Conservation (phyloP, 2,797 vertebrate species). For the Pantherophis alleghaniensis region DNA sequence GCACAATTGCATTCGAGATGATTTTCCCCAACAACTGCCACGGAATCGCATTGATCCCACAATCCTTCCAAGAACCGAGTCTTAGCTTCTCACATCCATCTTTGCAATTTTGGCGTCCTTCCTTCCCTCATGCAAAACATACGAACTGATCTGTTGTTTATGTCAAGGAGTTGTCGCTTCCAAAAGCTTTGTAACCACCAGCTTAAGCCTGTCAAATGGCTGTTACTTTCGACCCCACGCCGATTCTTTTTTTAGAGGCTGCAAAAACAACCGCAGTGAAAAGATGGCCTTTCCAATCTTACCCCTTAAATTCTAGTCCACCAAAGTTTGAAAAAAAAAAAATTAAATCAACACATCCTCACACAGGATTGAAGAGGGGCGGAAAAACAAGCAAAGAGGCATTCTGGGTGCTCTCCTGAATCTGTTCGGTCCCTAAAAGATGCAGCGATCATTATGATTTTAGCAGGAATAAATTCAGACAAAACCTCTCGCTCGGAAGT, state of each 20-base stretch:
- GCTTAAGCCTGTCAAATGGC: neutral
- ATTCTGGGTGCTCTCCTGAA: neutral
- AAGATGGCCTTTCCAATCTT: no score
- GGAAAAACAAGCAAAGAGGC: neutral
- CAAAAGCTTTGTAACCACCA: neutral
- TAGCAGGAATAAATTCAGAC: accelerated
- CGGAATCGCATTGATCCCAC: neutral
- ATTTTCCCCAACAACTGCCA: neutral
- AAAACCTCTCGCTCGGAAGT: accelerated
- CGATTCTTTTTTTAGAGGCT: no score
- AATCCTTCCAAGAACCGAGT: no score
- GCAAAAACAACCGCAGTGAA: neutral
- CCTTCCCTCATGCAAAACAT: neutral
- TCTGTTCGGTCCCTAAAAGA: neutral
- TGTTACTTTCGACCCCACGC: neutral
- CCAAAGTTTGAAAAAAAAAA: no score
- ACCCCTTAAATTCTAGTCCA: no score
- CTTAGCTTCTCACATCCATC: neutral
- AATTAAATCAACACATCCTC: neutral
- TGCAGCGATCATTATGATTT: no score
- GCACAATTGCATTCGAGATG: no score
- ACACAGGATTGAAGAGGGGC: no score
- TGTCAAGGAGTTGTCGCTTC: neutral
- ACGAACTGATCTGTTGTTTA: no score
- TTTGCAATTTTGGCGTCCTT: neutral